Conservation (phyloP, 2,113 vertebrate genomes). For the Excalfactoria chinensis region DNA sequence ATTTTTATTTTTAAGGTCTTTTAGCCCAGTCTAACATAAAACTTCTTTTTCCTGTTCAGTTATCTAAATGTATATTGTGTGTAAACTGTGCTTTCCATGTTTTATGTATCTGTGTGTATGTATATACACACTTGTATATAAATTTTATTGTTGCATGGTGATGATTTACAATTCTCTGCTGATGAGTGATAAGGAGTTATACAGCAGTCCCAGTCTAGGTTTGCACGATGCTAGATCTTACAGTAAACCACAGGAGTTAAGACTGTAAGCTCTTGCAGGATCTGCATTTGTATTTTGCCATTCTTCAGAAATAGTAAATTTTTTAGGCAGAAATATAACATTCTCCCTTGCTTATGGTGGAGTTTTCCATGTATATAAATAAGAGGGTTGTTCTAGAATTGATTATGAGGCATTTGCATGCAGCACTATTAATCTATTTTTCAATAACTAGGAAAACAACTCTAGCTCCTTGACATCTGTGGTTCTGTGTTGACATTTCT, state of each 20-base stretch:
- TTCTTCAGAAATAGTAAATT: neutral
- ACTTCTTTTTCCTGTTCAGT: neutral
- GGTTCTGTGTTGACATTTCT: neutral
- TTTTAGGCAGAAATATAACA: too few species aligned
- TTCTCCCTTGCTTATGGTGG: neutral
- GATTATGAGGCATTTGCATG: neutral
- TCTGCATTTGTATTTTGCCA: neutral
- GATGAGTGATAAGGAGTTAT: neutral
- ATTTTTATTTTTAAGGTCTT: neutral
- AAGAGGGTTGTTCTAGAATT: neutral
- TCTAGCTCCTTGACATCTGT: neutral
- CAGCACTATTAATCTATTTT: neutral
- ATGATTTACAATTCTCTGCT: neutral
- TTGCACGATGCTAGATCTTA: neutral
- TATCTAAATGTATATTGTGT: neutral
- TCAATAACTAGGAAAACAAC: accelerated
- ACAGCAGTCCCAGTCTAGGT: neutral
- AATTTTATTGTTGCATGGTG: neutral
- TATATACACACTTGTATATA: neutral
- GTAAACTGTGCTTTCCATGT: neutral
- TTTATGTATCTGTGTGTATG: neutral
- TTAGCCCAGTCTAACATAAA: neutral
- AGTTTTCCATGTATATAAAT: neutral
- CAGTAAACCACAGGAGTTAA: neutral
- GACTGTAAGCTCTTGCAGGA: accelerated